Evolutionary conservation across 2,113 vertebrate species (phyloP), one percentile per base, ranked within the genome.

Genomic region (Leucoraja erinaceus): DNA sequence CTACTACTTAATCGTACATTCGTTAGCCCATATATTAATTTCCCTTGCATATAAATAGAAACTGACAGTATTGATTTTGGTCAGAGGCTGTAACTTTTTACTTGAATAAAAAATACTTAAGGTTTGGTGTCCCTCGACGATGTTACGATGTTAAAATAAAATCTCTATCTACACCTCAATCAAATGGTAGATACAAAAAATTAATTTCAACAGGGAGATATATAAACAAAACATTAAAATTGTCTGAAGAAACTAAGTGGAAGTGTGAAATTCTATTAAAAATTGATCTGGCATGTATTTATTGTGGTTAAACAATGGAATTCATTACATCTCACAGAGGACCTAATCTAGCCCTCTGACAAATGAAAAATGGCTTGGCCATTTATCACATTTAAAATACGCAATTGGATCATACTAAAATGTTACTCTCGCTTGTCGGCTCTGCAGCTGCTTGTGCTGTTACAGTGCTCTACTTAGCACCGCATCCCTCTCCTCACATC

Each of bases 371-470:
- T 91, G 90, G 90, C 90, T 91, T 16, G 31, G 33, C 90, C 90
- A 91, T 91, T 91, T 91, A 91, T 91, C 68, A 91, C 90, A 91
- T 91, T 91, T 72, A 91, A 91, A 91, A 72, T 74, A 68, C 38
- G 22, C 90, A 91, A 72, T 91, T 91, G 90, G 72, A 91, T 91
- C 22, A 38, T 91, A 91, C 90, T 91, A 91, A 91, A 91, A 91
- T 54, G 90, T 72, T 25, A 68, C 90, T 28, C 90, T 74, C 33
- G 61, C 68, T 91, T 91, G 90, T 91, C 90, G 11, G 33, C 68
- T 91, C 90, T 74, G 90, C 90, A 74, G 90, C 66, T 91, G 90
- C 72, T 91, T 91, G 90, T 72, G 90, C 38, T 72, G 25, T 91
- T 74, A 91, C 8, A 91, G 20, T 63, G 22, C 4, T 91, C 90